Percentiles rank a stretch among this genome's conserved stretches.
phyloP scores from a whole-genome alignment of 2,113 vertebrate genomes.

The Pseudonaja textilis region DNA sequence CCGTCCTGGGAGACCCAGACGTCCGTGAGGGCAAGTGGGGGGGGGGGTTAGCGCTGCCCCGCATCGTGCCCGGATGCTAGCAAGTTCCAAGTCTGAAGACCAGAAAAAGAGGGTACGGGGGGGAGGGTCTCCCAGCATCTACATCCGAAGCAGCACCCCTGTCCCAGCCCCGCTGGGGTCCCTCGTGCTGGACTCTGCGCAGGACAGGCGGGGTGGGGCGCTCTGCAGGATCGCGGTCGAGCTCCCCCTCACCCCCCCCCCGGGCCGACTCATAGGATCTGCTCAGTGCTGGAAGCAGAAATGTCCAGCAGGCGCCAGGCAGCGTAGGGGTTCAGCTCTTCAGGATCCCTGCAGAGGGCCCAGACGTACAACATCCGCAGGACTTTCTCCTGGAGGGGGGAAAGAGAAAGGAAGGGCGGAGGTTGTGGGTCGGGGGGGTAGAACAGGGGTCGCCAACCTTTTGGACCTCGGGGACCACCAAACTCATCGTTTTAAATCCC shows the following conservation, averaged over 20 bases:
- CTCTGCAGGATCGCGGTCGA: background rate
- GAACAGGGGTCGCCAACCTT: too few species aligned
- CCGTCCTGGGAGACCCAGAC: too few species aligned
- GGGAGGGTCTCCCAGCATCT: constrained; percentile 11
- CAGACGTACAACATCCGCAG: constrained; percentile 93
- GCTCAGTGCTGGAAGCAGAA: constrained; percentile 90
- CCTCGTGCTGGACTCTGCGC: background rate
- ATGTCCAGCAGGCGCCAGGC: constrained; percentile 96
- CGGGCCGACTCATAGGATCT: constrained; percentile 79
- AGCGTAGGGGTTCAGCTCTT: constrained; percentile 86
- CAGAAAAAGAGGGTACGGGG: background rate
- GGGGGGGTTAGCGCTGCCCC: background rate
- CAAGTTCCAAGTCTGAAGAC: background rate
- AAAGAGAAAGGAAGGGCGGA: fast-evolving
- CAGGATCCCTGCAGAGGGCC: constrained; percentile 95
- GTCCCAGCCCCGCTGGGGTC: background rate
- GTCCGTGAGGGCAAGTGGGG: background rate
- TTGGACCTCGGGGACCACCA: too few species aligned
- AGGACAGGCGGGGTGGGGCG: background rate
- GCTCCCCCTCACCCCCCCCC: background rate
- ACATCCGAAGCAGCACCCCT: background rate
- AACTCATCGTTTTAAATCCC: too few species aligned
- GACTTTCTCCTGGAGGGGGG: constrained; percentile 84
- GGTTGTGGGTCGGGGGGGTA: background rate
- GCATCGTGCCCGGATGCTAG: background rate